Conservation (phyloP, 2,888 invertebrate species). For the Trachelus iudaicus region DNA sequence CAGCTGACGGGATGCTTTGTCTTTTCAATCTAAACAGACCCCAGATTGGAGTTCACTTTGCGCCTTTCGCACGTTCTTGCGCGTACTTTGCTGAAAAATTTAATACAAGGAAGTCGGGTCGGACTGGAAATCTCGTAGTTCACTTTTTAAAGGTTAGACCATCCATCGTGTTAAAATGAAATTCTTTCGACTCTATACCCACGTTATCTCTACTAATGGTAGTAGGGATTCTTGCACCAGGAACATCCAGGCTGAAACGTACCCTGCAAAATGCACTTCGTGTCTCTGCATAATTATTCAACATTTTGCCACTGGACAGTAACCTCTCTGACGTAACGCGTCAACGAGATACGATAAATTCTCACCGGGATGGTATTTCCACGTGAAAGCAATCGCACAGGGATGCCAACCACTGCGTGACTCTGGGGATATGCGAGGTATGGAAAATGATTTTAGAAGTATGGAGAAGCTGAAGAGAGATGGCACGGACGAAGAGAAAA, state of each 20-base stretch:
- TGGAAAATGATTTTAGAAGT: not conserved
- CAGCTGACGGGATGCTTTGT: not conserved
- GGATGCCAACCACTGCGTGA: not conserved
- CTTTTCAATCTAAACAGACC: not conserved
- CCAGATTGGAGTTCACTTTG: not conserved
- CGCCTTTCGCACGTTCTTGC: not conserved
- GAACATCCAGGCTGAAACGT: not conserved
- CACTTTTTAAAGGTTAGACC: not conserved
- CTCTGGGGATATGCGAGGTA: not conserved
- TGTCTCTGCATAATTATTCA: not conserved
- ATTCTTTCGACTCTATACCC: not conserved
- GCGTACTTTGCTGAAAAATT: not conserved
- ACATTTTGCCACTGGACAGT: not conserved
- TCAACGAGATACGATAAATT: not conserved
- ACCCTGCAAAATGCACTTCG: not conserved
- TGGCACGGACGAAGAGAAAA: not conserved
- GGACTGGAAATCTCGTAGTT: not conserved
- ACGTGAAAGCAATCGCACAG: not conserved
- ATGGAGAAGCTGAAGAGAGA: not conserved
- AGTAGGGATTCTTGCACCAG: not conserved
- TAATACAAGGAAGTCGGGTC: not conserved
- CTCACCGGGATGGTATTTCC: not conserved
- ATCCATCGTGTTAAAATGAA: not conserved
- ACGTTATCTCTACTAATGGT: not conserved
- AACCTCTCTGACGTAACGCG: not conserved